phyloP scores from a whole-genome alignment of 37 sponge, comb jelly and placozoan genomes.

The Haliclona indistincta region DNA sequence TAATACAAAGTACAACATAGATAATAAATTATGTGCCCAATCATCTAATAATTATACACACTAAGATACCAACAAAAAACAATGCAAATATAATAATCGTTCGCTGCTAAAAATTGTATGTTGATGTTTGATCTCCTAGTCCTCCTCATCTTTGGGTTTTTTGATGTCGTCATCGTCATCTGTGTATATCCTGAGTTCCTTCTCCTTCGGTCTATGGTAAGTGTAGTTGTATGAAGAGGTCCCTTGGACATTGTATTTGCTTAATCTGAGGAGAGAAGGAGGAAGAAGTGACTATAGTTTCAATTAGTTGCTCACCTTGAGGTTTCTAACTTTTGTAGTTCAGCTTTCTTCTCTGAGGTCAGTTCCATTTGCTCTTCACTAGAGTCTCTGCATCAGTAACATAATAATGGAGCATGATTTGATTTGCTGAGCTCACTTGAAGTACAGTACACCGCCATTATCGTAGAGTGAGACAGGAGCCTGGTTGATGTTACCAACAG shows the following conservation, averaged over 20 bases:
- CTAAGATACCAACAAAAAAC: no score
- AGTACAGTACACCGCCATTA: conserved; percentile 84
- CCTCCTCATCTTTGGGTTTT: no score
- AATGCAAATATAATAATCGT: no score
- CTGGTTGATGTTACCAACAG: conserved; percentile 36
- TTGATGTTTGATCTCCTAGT: no score
- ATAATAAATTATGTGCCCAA: no score
- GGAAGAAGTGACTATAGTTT: no score
- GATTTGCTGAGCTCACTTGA: conserved; percentile 64
- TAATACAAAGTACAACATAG: no score
- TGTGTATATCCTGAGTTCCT: conserved; percentile 79
- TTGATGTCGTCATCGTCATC: conserved; percentile 67
- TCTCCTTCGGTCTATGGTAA: conserved; percentile 57
- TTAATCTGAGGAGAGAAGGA: no score
- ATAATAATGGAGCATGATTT: background rate
- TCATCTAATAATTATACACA: no score
- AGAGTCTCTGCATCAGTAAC: conserved; percentile 53
- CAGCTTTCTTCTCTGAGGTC: conserved; percentile 54
- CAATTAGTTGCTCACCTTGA: no score
- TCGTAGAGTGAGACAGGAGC: conserved; percentile 55
- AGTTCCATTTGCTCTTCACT: conserved; percentile 57
- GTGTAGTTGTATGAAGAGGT: conserved; percentile 26
- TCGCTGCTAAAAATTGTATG: no score
- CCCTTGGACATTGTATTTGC: conserved; percentile 24
- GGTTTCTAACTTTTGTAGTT: conserved; percentile 78